These are phyloP conservation scores for Trachops cirrhosus DNA, from an alignment of 2,797 vertebrate genomes.

Conservation along the genomic window DNA sequence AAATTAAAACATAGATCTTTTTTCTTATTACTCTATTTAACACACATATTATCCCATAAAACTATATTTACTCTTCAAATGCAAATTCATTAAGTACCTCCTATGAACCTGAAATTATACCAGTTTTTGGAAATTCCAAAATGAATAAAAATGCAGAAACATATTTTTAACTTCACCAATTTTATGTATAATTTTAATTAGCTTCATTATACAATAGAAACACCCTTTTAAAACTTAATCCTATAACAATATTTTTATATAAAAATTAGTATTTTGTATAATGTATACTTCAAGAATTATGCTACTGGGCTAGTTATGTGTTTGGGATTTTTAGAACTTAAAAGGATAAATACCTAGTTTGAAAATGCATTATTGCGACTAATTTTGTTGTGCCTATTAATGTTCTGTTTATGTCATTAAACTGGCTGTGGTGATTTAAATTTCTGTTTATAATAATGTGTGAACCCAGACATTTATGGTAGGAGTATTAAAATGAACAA, in stretches of 20 bases:
- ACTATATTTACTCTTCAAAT: not conserved
- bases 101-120: not conserved
- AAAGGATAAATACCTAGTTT: slow-evolving; percentile 47
- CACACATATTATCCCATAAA: not conserved
- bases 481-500: slow-evolving; percentile 55
- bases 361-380: slow-evolving; percentile 60
- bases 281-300: slow-evolving; percentile 34
- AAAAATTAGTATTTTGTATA: slow-evolving; percentile 36
- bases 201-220: not conserved
- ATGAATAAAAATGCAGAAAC: not conserved
- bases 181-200: slow-evolving; percentile 46
- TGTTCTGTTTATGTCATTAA: slow-evolving; percentile 50
- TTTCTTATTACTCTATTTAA: not conserved
- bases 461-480: slow-evolving; percentile 46
- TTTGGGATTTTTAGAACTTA: slow-evolving; percentile 24
- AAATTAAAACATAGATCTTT: not conserved
- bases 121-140: not conserved
- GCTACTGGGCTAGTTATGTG: not conserved
- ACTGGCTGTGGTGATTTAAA: slow-evolving; percentile 32
- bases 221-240: slow-evolving; percentile 37
- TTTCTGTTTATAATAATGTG: slow-evolving; percentile 54
- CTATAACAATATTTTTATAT: not conserved
- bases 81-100: not conserved
- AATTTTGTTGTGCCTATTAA: slow-evolving; percentile 66
- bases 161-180: not conserved